Base-by-base conservation (phyloP, 2,113 vertebrate genomes). In the Sakesphorus luctuosus region DNA sequence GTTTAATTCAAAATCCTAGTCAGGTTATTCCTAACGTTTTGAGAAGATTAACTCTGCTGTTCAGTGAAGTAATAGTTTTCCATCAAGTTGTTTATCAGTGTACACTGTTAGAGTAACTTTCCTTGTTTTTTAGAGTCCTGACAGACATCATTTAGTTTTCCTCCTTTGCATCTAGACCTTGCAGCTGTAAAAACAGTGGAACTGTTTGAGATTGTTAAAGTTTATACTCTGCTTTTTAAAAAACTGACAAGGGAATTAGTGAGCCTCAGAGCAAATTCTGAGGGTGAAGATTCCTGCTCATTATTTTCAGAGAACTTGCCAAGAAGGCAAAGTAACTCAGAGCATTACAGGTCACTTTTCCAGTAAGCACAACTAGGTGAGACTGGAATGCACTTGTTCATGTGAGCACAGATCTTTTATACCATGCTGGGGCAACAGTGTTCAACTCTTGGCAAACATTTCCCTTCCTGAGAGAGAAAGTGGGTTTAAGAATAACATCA, bases 231-330 rank as follows among this genome's bases (percentile, higher is more conserved):
- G 15, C n/a, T 55, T 52, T 52, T 55, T 18, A 93, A 81, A 87
- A 95, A 94, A n/a, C 52, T 93, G 91, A 80, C 59, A 81, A 73
- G 87, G 44, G 47, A 62, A 49, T 47, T 40, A 77, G 24, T 83
- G 56, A 65, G 26, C 76, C 87, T 67, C 56, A 75, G 59, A 75
- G 23, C 23, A 71, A 23, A 56, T 65, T 94, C 52, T 72, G 43
- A 74, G 62, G 17, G 13, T 56, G 52, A 72, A 53, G 56, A 13
- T 36, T 35, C 7, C 38, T 63, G 69, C 38, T 19, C 25, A 28
- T 7, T 33, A 20, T 5, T 10, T 52, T 63, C 21, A 69, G 76
- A 40, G 36, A 74, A 44, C 25, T 50, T 81, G 55, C 5, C 35
- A 56, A 49, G 35, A 9, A 0, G 0, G 20, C 61, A 87, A 9